Evolutionary conservation across 92 coral and sea anemone genomes (phyloP).

Genomic region (Palythoa grandis): DNA sequence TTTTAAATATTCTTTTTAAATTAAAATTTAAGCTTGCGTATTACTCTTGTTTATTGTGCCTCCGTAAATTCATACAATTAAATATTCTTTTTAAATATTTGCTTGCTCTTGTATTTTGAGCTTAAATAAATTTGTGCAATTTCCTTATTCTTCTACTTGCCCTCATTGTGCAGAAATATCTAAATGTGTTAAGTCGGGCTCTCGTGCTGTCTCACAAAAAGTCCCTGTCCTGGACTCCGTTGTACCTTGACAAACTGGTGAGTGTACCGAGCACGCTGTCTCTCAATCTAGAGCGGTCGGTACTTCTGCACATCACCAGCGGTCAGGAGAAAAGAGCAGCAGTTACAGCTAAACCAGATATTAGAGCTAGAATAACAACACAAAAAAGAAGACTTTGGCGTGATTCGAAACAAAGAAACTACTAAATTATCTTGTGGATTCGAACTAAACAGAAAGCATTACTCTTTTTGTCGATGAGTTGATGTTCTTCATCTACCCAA

Average conservation of each 20-base stretch:
- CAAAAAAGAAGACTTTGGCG: neutral
- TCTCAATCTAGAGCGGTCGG: conserved; percentile 39
- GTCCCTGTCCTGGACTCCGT: conserved; percentile 60
- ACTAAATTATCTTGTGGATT: neutral
- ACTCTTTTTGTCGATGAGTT: neutral
- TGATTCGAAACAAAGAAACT: neutral
- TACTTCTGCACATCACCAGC: conserved; percentile 46
- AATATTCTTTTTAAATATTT: neutral
- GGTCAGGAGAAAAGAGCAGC: conserved; percentile 40
- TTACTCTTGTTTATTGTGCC: too few species aligned
- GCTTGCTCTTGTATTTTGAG: neutral
- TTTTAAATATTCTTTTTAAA: neutral
- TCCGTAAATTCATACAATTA: too few species aligned
- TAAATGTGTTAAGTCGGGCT: conserved; percentile 95
- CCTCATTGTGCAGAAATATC: conserved; percentile 69
- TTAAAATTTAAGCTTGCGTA: too few species aligned
- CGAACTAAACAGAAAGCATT: neutral
- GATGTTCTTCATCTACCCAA: neutral
- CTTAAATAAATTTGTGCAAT: neutral
- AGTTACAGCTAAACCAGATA: conserved; percentile 27
- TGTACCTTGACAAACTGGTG: conserved; percentile 78
- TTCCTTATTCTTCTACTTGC: conserved; percentile 38
- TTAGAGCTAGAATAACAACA: neutral
- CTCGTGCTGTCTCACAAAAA: conserved; percentile 62
- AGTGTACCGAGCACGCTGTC: conserved; percentile 32